These are phyloP conservation scores for Tetramorium alpestre DNA, from an alignment of 1,140 invertebrate genomes.

Conservation along the genomic window DNA sequence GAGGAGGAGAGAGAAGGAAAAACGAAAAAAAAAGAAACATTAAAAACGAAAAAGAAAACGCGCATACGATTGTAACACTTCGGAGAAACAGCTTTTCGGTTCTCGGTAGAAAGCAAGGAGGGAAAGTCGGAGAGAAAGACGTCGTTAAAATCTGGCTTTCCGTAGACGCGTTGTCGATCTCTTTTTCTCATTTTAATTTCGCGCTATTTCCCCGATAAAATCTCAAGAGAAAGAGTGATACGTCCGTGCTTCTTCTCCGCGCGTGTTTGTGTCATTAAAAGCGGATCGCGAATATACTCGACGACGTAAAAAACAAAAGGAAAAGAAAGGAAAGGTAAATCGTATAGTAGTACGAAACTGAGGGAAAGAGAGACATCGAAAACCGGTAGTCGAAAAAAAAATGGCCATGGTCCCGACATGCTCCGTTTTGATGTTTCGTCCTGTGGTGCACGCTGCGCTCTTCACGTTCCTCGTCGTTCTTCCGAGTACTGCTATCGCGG, in stretches of 20 bases:
- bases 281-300: neutral
- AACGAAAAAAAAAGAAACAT: neutral
- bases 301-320: neutral
- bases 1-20: constrained; percentile 56
- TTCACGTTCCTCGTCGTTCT: constrained; percentile 68
- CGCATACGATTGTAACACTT: constrained; percentile 35
- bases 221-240: constrained; percentile 28
- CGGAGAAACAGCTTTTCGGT: constrained; percentile 1
- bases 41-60: neutral
- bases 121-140: constrained; percentile 10
- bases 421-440: constrained; percentile 66
- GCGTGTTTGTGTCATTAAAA: constrained; percentile 15
- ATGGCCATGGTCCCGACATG: constrained; percentile 73
- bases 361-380: constrained; percentile 33
- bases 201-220: neutral
- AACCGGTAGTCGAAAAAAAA: constrained; percentile 54
- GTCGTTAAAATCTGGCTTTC: constrained; percentile 12
- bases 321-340: neutral
- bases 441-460: constrained; percentile 69
- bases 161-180: neutral
- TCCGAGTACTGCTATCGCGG: constrained; percentile 54
- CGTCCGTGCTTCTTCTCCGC: constrained; percentile 4
- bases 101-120: constrained; percentile 13
- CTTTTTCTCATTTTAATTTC: neutral
- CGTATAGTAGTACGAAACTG: constrained; percentile 31